Evolutionary conservation across 2,888 invertebrate genomes (phyloP).

Genomic region (Piscicola geometra): DNA sequence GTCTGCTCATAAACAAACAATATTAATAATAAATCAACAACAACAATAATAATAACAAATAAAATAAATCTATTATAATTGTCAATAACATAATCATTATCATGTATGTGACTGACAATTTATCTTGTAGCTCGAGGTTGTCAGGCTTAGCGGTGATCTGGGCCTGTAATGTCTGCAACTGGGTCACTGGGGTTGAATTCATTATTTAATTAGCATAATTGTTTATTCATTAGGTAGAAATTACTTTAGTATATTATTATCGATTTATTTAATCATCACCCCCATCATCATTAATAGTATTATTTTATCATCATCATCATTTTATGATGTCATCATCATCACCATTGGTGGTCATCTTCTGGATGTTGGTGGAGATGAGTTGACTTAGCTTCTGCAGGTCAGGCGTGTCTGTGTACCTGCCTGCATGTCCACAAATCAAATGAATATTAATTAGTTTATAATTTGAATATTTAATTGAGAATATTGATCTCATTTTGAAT

Average conservation of each 20-base stretch:
- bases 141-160: constrained; percentile 85
- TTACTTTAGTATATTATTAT: no score
- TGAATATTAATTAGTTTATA: no score
- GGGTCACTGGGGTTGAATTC: constrained; percentile 65
- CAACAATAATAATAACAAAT: neutral
- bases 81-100: neutral
- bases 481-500: no score
- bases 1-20: neutral
- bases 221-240: no score
- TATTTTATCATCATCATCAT: no score
- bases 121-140: constrained; percentile 78
- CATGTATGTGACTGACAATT: constrained; percentile 55
- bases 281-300: no score
- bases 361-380: constrained; percentile 65
- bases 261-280: no score
- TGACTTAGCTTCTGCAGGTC: constrained; percentile 50
- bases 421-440: no score
- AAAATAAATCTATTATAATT: neutral
- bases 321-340: no score
- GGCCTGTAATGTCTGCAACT: constrained; percentile 89
- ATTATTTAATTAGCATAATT: neutral
- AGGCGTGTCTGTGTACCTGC: neutral
- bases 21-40: neutral
- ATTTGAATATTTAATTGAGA: no score
- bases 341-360: constrained; percentile 97